Base-by-base conservation (phyloP, 2,113 vertebrate genomes). In the Microcebus ravelobensis region DNA sequence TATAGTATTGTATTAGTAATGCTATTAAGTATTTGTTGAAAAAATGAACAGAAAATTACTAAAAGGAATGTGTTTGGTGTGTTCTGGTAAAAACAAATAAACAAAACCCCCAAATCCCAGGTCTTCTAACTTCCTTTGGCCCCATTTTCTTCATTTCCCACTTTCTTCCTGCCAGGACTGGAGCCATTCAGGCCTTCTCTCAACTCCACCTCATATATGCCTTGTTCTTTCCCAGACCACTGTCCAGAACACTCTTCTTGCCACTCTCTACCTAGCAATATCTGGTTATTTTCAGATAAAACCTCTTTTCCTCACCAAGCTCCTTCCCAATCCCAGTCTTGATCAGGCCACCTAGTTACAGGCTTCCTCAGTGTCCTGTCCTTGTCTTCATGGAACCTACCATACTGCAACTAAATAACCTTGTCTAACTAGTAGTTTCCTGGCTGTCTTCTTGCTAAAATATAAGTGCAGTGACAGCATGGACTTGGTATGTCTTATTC, bases 291-390 rank as follows among this genome's bases (percentile, higher is more conserved):
- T 55, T 21, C 73, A 39, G 65, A 57, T 57, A 3, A 39, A 71
- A 6, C 27, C 4, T 1, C 68, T 31, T 15, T 71, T 80, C 79
- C 81, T 71, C 23, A 23, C 18, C 65, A 57, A 31, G 18, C 13
- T 67, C 48, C 14, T 67, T 0, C 4, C 7, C 39, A 18, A 9
- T 3, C 67, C n/a, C 14, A 42, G 77, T 25, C 68, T 34, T 34
- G 0, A 21, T 7, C 25, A 31, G 6, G 6, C 8, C 2, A 15
- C 31, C 42, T 57, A 71, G 2, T 1, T 2, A 21, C 0, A 0
- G 2, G 77, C 57, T 18, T 20, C 71, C 48, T 36, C 0, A 77
- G 88, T 5, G 36, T 17, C 61, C 1, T 20, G 8, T 2, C 8
- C 34, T 25, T 36, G 52, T 23, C 70, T 6, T 57, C 55, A 20